Conservation (phyloP, 2,888 invertebrate genomes). For the Chloroclystis v-ata region DNA sequence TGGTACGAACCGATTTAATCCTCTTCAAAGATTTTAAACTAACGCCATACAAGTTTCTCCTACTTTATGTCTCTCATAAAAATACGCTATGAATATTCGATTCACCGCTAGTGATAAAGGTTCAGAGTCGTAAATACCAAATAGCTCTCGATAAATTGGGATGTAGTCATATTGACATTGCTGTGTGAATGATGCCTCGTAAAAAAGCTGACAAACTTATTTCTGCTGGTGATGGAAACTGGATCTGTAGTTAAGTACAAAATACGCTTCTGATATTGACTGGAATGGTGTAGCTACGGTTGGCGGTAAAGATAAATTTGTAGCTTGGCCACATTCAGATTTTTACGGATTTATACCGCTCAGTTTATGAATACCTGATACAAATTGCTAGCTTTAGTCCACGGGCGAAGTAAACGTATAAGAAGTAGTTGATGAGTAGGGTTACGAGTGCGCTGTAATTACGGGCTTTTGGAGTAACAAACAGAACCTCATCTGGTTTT, state of each 20-base stretch:
- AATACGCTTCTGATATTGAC: neutral
- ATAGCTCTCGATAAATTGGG: conserved; percentile 42
- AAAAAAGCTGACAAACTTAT: conserved; percentile 11
- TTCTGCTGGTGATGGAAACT: neutral
- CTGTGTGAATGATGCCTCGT: conserved; percentile 33
- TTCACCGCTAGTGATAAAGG: conserved; percentile 36
- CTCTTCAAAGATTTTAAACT: neutral
- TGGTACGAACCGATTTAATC: neutral
- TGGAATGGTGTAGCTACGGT: neutral
- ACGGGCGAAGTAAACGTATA: neutral
- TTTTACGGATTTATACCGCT: conserved; percentile 23
- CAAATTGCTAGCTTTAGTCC: neutral
- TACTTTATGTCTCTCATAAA: conserved; percentile 21
- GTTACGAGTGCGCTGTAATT: neutral
- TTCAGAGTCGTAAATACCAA: conserved; percentile 39
- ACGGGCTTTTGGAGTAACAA: neutral
- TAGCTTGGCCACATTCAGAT: conserved; percentile 15
- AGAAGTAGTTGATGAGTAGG: neutral
- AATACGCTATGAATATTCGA: conserved; percentile 22
- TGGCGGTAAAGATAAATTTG: neutral
- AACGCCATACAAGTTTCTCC: conserved; percentile 6
- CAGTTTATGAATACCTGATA: conserved; percentile 15
- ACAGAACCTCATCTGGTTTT: neutral
- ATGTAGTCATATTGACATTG: conserved; percentile 39
- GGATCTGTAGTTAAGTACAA: neutral